Evolutionary conservation across 1,140 invertebrate genomes (phyloP).

Genomic region (Doryteuthis pealeii): DNA sequence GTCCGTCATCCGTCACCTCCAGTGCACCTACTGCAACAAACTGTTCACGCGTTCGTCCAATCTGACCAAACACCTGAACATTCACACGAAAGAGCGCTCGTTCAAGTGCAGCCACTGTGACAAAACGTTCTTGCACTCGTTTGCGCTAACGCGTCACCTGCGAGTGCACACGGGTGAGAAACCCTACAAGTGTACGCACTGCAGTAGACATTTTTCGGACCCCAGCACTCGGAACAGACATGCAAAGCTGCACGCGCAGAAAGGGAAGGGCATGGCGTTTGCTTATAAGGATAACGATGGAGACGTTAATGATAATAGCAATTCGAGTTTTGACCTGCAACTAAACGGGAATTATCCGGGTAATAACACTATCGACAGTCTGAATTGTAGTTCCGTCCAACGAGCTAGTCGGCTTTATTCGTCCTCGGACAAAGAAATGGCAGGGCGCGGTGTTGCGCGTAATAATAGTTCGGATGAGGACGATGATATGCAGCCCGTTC

Average conservation of each 20-base stretch:
- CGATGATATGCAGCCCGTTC: not conserved
- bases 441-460: too few species aligned
- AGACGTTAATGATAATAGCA: too few species aligned
- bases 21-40: not conserved
- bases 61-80: not conserved
- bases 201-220: not conserved
- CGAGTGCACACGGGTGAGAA: not conserved
- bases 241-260: not conserved
- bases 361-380: too few species aligned
- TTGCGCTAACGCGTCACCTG: not conserved
- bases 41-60: not conserved
- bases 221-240: not conserved
- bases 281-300: too few species aligned
- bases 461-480: too few species aligned
- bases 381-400: too few species aligned
- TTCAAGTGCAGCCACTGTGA: not conserved
- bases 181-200: not conserved
- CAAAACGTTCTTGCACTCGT: not conserved
- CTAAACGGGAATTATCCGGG: too few species aligned
- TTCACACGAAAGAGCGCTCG: not conserved
- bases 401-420: too few species aligned
- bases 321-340: too few species aligned
- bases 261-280: too few species aligned
- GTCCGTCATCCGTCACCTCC: not conserved
- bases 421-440: too few species aligned